These are phyloP conservation scores for Drymodes brunneopygia DNA, from an alignment of 2,113 vertebrate species.

Conservation along the genomic window DNA sequence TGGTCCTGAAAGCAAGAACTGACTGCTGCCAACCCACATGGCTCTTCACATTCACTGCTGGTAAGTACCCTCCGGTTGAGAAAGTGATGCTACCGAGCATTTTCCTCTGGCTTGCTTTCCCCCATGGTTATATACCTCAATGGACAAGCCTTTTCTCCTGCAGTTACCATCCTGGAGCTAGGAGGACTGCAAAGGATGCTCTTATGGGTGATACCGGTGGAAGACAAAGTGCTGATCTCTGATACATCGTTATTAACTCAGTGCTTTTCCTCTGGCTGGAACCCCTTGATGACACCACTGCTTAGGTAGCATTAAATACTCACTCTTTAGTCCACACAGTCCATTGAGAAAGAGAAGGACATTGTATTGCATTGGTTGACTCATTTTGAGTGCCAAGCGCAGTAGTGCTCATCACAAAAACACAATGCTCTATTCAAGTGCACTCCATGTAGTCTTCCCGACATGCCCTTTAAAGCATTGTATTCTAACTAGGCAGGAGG, in stretches of 20 bases:
- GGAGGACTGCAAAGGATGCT: neutral
- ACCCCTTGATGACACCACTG: neutral
- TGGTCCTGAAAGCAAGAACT: constrained; percentile 38
- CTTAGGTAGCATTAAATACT: neutral
- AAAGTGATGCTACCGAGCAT: neutral
- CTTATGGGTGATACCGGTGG: neutral
- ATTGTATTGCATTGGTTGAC: neutral
- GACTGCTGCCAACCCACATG: neutral
- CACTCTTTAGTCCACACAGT: neutral
- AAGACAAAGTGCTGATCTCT: constrained; percentile 29
- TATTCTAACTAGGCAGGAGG: neutral
- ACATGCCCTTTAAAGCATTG: neutral
- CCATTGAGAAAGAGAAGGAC: neutral
- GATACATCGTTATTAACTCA: neutral
- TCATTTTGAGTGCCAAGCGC: neutral
- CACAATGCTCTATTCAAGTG: neutral
- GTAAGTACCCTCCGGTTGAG: neutral
- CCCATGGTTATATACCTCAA: neutral
- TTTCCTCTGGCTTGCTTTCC: neutral
- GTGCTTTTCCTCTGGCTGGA: neutral
- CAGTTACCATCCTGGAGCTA: neutral
- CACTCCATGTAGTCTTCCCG: neutral
- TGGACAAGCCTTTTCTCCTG: neutral
- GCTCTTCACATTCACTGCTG: neutral
- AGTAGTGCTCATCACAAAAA: neutral